Percentiles rank a stretch among this genome's conserved stretches.
These are phyloP conservation scores for Phrynosoma blainvillii DNA, from an alignment of 2,113 vertebrate species.

Conservation along the genomic window DNA sequence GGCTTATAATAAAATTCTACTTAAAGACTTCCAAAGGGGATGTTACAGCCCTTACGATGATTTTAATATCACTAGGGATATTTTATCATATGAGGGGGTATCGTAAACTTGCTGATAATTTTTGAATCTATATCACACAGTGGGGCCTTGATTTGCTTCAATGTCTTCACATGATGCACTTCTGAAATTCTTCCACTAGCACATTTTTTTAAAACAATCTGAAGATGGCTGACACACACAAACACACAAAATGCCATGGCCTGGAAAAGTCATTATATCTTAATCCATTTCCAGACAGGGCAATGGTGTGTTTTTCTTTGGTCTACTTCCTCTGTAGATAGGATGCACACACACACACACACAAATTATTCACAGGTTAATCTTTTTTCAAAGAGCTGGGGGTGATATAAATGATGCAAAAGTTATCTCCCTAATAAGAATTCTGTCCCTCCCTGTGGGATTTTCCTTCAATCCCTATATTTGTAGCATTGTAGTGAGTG, in stretches of 20 bases:
- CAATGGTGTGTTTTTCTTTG: slow-evolving; percentile 19
- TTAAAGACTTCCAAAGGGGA: slow-evolving; percentile 42
- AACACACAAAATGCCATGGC: not conserved
- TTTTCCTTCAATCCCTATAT: no score
- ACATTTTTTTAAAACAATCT: slow-evolving; percentile 37
- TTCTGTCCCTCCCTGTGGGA: no score
- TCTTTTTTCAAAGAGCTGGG: not conserved
- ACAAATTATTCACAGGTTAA: not conserved
- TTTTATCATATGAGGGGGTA: not conserved
- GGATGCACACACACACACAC: no score
- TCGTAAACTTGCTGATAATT: slow-evolving; percentile 45
- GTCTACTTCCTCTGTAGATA: not conserved
- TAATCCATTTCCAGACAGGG: not conserved
- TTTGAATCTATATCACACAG: slow-evolving; percentile 41
- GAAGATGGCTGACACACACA: slow-evolving; percentile 21
- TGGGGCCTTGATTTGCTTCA: slow-evolving; percentile 47
- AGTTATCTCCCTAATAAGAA: no score
- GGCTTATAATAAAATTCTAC: slow-evolving; percentile 13
- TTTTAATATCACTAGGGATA: slow-evolving; percentile 60
- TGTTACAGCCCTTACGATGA: slow-evolving; percentile 27
- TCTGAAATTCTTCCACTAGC: slow-evolving; percentile 31
- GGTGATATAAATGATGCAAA: no score
- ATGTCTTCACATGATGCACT: slow-evolving; percentile 40
- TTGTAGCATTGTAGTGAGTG: no score
- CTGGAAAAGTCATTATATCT: slow-evolving; percentile 30